phyloP scores from a whole-genome alignment of 2,797 vertebrate species.

The Rallus crepitans region DNA sequence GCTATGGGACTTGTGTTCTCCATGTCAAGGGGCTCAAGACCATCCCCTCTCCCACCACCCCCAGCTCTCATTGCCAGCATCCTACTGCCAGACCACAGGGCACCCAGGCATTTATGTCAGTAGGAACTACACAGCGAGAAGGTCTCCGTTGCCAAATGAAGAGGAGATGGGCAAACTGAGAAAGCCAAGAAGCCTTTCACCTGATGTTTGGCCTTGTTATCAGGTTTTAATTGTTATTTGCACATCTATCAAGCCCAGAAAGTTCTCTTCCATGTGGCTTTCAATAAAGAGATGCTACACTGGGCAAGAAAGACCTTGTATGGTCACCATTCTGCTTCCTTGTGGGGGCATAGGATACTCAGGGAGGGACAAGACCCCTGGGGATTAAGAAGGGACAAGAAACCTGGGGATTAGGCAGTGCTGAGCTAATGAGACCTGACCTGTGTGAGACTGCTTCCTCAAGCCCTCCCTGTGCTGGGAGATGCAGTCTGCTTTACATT shows the following conservation, averaged over 20 bases:
- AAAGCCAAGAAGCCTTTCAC: not conserved
- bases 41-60: too few relatives aligned
- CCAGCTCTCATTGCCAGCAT: not conserved
- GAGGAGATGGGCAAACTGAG: not conserved
- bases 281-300: fast-evolving
- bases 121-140: not conserved
- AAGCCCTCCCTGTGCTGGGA: not conserved
- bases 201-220: not conserved
- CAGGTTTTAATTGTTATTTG: not conserved
- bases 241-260: fast-evolving
- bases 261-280: fast-evolving
- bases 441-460: not conserved
- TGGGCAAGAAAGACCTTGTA: not conserved
- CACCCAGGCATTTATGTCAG: not conserved
- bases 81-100: not conserved
- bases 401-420: not conserved
- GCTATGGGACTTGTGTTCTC: not conserved
- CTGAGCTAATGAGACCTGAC: not conserved
- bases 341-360: fast-evolving
- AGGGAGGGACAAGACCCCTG: not conserved
- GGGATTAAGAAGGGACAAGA: not conserved
- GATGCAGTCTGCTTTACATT: constrained; percentile 20
- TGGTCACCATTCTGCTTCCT: not conserved
- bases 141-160: not conserved
- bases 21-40: not conserved